Evolutionary conservation across 2,797 vertebrate species (phyloP), one percentile per base, ranked within the genome.

Genomic region (Mus minutoides): DNA sequence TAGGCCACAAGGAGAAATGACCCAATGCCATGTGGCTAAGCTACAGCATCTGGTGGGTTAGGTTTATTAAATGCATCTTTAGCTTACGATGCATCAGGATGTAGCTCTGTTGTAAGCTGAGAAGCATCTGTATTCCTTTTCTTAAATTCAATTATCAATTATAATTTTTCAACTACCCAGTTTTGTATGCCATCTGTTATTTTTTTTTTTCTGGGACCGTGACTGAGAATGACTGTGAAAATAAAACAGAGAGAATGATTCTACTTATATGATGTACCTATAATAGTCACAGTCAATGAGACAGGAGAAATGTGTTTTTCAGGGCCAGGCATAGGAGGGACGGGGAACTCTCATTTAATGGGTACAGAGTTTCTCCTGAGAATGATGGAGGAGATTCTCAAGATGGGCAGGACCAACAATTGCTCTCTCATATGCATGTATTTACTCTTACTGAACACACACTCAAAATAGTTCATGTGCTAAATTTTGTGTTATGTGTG

Each of bases 101-200:
- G 19, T 4, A 62, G 34, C 46, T 34, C 34, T 29, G 37, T 40
- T 29, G 34, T 71, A 71, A 86, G 43, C 19, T 26, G 56, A 86
- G 34, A 40, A 49, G 46, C 24, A 86, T 69, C 52, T 91, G 34
- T 40, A 87, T 8, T 40, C 13, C 29, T 29, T 62, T 80, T 93
- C 86, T 56, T 84, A 97, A 94, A 69, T 78, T 92, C 40, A 88
- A 49, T 92, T 67, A 56, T 76, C 56, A 76, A 60, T 67, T 46
- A n/a, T 67, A 90, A 86, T 71, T 86, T 77, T 56, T 94, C 79
- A 58, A n/a, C 90, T 90, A 49, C 17, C 13, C 60, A 77, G 10
- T 79, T n/a, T 46, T 71, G 29, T 26, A 43, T 85, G 31, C 22
- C 58, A 82, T 82, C 37, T 95, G 26, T 71, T 94, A 88, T 40